Percentiles rank a stretch among this genome's conserved stretches.
Evolutionary conservation across 2,113 vertebrate genomes (phyloP).

Genomic region (Cebidichthys violaceus): DNA sequence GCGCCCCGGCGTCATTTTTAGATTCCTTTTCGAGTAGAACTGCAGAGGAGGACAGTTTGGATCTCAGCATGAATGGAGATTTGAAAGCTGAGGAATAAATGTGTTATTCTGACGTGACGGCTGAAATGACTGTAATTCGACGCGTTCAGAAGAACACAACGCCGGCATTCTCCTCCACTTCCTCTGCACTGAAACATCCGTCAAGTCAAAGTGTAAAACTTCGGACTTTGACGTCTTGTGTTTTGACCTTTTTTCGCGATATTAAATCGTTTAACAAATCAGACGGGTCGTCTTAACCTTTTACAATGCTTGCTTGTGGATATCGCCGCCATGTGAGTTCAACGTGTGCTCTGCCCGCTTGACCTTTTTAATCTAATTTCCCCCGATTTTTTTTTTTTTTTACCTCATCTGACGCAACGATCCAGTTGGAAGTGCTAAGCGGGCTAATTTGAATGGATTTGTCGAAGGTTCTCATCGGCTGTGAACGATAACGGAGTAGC

Average conservation of each 20-base stretch:
- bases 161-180: not conserved
- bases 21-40: slow-evolving; percentile 12
- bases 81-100: slow-evolving; percentile 19
- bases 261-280: slow-evolving; percentile 42
- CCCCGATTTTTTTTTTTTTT: slow-evolving; percentile 19
- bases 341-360: slow-evolving; percentile 24
- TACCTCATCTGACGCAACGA: slow-evolving; percentile 22
- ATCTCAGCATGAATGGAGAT: slow-evolving; percentile 20
- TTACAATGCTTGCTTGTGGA: slow-evolving; percentile 21
- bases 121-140: slow-evolving; percentile 7
- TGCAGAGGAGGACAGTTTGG: slow-evolving; percentile 28
- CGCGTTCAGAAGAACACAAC: not conserved
- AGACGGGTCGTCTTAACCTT: slow-evolving; percentile 37
- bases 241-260: slow-evolving; percentile 49
- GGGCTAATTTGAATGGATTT: slow-evolving; percentile 42
- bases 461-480: slow-evolving; percentile 33
- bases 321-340: slow-evolving; percentile 6
- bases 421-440: slow-evolving; percentile 23
- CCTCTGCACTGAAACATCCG: not conserved
- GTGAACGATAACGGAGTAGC: slow-evolving; percentile 21
- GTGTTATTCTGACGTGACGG: slow-evolving; percentile 27
- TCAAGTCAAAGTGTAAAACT: not conserved
- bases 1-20: slow-evolving; percentile 7
- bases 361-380: slow-evolving; percentile 63
- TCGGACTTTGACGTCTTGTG: not conserved